Percentiles rank a stretch among this genome's conserved stretches.
Evolutionary conservation across 1,140 invertebrate genomes (phyloP).

Genomic region (Acromyrmex charruanus): DNA sequence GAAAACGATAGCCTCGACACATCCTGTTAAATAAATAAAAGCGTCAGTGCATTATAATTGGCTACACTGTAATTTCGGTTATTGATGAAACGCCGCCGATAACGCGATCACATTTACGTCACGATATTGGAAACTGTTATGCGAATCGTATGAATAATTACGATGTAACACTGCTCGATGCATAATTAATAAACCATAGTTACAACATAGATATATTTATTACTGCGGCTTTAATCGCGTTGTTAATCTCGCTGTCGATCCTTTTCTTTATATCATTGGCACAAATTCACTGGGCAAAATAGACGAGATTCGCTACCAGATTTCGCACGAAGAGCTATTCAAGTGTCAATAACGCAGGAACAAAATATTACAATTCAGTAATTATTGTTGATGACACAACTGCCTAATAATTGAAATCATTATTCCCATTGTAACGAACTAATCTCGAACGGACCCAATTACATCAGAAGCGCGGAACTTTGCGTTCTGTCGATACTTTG

Average conservation of each 20-base stretch:
- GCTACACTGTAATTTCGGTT: constrained; percentile 51
- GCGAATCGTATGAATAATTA: constrained; percentile 63
- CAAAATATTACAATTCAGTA: not conserved
- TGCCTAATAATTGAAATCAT: constrained; percentile 24
- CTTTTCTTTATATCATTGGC: constrained; percentile 1
- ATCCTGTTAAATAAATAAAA: constrained; percentile 54
- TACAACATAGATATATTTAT: constrained; percentile 36
- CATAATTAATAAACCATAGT: constrained; percentile 59
- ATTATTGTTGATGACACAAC: not conserved
- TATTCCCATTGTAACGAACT: constrained; percentile 61
- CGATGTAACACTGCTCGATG: constrained; percentile 37
- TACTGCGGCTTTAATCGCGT: constrained; percentile 40
- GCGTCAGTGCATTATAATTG: constrained; percentile 60
- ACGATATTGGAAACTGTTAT: constrained; percentile 51
- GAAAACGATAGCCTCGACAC: constrained; percentile 15
- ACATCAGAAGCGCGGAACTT: constrained; percentile 60
- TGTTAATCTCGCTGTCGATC: constrained; percentile 40
- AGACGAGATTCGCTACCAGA: not conserved
- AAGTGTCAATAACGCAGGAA: not conserved
- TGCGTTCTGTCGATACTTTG: constrained; percentile 64
- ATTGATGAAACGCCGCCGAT: constrained; percentile 27
- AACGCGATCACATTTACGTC: constrained; percentile 35
- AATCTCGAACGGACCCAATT: constrained; percentile 69
- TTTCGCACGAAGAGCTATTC: not conserved
- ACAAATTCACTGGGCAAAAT: not conserved